phyloP scores from a whole-genome alignment of 2,888 invertebrate genomes.

The Pteria penguin region DNA sequence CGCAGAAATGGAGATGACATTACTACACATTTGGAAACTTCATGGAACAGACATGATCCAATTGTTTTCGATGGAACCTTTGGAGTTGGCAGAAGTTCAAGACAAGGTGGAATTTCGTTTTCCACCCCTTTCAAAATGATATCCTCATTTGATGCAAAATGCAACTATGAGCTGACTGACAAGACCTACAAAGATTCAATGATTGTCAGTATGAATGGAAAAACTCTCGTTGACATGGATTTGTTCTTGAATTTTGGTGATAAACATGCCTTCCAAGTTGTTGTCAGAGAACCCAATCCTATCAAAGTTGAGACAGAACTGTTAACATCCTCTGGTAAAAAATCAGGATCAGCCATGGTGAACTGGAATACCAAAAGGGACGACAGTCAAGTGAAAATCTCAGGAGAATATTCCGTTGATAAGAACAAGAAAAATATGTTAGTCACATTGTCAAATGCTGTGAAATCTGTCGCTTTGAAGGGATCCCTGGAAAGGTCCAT shows the following conservation, averaged over 20 bases:
- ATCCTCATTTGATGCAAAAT: background rate
- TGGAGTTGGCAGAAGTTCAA: too few relatives aligned
- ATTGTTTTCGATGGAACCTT: slow-evolving; percentile 29
- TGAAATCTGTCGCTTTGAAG: slow-evolving; percentile 15
- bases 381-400: slow-evolving; percentile 31
- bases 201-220: slow-evolving; percentile 21
- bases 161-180: slow-evolving; percentile 10
- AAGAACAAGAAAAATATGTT: slow-evolving; percentile 9
- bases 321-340: background rate
- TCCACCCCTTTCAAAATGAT: slow-evolving; percentile 35
- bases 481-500: slow-evolving; percentile 22
- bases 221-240: slow-evolving; percentile 37
- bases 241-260: slow-evolving; percentile 5
- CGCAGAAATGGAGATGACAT: slow-evolving; percentile 27
- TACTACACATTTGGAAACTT: slow-evolving; percentile 19
- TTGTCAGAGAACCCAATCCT: slow-evolving; percentile 30
- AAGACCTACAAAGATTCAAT: slow-evolving; percentile 4
- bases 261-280: slow-evolving; percentile 8
- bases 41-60: slow-evolving; percentile 13
- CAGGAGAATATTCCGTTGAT: slow-evolving; percentile 7
- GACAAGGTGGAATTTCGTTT: slow-evolving; percentile 5
- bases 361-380: slow-evolving; percentile 35
- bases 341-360: slow-evolving; percentile 9
- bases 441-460: slow-evolving; percentile 17
- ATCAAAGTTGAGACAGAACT: slow-evolving; percentile 24